Percentiles rank a stretch among this genome's conserved stretches.
Evolutionary conservation across 2,797 vertebrate species (phyloP).

Genomic region (Zalophus californianus): DNA sequence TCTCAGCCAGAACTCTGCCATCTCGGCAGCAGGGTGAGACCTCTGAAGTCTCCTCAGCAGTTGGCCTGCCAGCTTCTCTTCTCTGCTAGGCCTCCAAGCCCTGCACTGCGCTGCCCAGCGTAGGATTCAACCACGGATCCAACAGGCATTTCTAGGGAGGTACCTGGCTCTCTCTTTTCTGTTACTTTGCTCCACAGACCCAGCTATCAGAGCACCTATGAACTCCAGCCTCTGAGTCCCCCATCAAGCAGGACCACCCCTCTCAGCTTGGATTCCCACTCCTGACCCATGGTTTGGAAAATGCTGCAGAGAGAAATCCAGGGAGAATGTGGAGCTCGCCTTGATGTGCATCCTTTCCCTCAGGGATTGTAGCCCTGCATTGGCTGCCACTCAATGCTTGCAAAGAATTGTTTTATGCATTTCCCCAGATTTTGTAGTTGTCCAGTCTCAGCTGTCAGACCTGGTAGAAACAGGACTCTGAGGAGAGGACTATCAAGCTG

Average conservation of each 20-base stretch:
- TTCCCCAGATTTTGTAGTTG: not conserved
- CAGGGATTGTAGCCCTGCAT: not conserved
- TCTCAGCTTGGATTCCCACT: not conserved
- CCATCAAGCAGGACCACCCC: rapidly evolving
- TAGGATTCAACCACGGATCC: not conserved
- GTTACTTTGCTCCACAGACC: not conserved
- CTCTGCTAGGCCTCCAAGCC: not conserved
- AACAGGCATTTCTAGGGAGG: not conserved
- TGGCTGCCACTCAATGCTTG: rapidly evolving
- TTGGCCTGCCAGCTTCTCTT: not conserved
- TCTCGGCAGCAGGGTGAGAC: not conserved
- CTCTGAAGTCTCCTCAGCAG: not conserved
- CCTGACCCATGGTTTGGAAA: not conserved
- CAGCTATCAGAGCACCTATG: not conserved
- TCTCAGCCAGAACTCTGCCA: not conserved
- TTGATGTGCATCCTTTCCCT: not conserved
- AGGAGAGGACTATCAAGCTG: no score
- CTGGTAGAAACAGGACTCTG: no score
- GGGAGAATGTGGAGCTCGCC: not conserved
- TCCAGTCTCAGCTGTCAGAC: not conserved
- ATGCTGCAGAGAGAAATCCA: not conserved
- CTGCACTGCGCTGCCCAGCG: rapidly evolving
- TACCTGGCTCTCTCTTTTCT: not conserved
- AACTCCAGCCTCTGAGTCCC: not conserved
- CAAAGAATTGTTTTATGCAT: not conserved